These are phyloP conservation scores for Metaphire vulgaris DNA, from an alignment of 1,140 invertebrate genomes.

Conservation along the genomic window DNA sequence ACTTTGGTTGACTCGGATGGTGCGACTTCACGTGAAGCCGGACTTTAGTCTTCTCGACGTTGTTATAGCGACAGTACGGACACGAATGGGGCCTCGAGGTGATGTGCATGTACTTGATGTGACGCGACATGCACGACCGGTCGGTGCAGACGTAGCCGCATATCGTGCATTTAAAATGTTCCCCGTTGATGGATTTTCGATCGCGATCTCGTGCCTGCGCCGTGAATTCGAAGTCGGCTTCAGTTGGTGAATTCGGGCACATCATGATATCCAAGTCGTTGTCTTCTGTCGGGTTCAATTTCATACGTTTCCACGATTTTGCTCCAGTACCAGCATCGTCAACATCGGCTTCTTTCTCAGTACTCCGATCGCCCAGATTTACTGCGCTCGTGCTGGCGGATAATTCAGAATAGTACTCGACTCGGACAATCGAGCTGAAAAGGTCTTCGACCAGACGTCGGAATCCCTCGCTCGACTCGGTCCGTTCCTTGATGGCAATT, in stretches of 20 bases:
- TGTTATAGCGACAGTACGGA: slow-evolving; percentile 21
- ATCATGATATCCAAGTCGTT: not conserved
- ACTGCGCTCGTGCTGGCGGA: not conserved
- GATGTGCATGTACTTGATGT: slow-evolving; percentile 25
- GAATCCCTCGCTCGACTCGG: slow-evolving; percentile 4
- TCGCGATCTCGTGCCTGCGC: not conserved
- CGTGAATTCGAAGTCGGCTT: not conserved
- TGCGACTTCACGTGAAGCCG: slow-evolving; percentile 14
- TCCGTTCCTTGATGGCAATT: slow-evolving; percentile 1
- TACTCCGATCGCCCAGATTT: not conserved
- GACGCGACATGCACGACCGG: slow-evolving; percentile 23
- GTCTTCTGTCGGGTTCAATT: too few species aligned
- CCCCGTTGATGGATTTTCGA: not conserved
- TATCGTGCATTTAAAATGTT: slow-evolving; percentile 15
- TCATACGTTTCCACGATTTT: not conserved
- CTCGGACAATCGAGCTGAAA: slow-evolving; percentile 5
- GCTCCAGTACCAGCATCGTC: not conserved
- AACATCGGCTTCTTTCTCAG: not conserved
- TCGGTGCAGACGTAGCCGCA: slow-evolving; percentile 20
- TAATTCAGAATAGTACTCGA: not conserved
- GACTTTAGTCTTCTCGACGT: slow-evolving; percentile 29
- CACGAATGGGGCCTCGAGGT: slow-evolving; percentile 20
- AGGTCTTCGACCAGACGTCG: slow-evolving; percentile 5
- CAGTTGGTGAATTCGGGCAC: not conserved
- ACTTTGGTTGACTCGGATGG: slow-evolving; percentile 10